phyloP scores from a whole-genome alignment of 2,797 vertebrate species.

The Calcarius lapponicus region DNA sequence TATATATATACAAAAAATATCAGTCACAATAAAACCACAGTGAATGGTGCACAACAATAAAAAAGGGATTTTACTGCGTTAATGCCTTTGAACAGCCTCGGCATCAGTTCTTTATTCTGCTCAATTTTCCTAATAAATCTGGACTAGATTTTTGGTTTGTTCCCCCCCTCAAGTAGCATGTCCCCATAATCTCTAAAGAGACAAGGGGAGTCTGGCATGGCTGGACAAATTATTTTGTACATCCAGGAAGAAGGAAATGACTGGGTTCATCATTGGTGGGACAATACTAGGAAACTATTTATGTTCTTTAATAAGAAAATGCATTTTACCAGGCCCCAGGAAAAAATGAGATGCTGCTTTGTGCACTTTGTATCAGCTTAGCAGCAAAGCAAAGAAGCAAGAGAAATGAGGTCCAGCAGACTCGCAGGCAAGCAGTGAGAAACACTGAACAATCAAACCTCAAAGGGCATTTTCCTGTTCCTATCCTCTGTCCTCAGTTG shows the following conservation, averaged over 20 bases:
- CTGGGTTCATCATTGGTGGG: neutral
- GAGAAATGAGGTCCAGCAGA: neutral
- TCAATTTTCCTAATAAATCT: neutral
- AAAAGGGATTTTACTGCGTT: neutral
- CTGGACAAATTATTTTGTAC: neutral
- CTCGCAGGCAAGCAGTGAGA: neutral
- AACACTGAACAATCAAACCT: neutral
- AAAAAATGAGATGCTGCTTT: neutral
- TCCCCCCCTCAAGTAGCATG: neutral
- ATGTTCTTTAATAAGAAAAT: conserved; percentile 3
- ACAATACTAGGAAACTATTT: conserved; percentile 48
- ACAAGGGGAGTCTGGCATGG: neutral
- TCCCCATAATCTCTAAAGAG: neutral
- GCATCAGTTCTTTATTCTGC: neutral
- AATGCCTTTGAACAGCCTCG: neutral
- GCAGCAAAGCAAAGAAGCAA: neutral
- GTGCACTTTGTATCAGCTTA: neutral
- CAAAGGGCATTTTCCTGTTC: neutral
- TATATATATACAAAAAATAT: neutral
- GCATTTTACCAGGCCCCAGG: neutral
- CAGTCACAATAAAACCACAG: neutral
- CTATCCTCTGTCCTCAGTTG: neutral
- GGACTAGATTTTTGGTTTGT: neutral
- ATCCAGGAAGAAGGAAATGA: conserved; percentile 44
- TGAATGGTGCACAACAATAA: neutral